These are phyloP conservation scores for Melierax canorus DNA, from an alignment of 2,113 vertebrate genomes.

Conservation along the genomic window DNA sequence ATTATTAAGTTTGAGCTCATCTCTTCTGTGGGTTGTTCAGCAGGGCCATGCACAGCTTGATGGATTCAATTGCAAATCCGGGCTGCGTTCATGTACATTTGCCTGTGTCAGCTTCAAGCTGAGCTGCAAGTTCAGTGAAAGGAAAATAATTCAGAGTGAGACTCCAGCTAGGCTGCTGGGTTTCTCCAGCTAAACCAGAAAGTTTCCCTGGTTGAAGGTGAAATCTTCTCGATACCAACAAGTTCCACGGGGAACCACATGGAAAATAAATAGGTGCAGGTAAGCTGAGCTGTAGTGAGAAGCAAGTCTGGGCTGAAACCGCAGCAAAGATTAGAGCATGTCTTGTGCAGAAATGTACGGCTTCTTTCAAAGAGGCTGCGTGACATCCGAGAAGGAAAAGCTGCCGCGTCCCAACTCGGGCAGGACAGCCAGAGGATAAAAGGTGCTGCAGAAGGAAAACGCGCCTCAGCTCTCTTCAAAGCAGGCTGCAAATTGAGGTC, in stretches of 20 bases:
- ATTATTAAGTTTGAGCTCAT: not conserved
- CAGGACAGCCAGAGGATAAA: not conserved
- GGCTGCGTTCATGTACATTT: not conserved
- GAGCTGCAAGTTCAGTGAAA: not conserved
- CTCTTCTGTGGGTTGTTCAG: not conserved
- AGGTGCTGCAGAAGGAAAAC: not conserved
- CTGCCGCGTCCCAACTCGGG: rapidly evolving
- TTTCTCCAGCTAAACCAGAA: not conserved
- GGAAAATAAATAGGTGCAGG: not conserved
- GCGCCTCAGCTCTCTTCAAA: not conserved
- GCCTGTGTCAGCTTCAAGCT: not conserved
- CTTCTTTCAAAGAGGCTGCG: not conserved
- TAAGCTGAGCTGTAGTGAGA: not conserved
- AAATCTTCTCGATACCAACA: not conserved
- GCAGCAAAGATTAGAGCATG: not conserved
- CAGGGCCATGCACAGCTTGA: not conserved
- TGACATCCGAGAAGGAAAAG: not conserved
- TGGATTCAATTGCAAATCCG: not conserved
- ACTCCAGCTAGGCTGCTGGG: not conserved
- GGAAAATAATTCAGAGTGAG: not conserved
- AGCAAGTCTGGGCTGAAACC: not conserved
- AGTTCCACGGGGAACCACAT: not conserved
- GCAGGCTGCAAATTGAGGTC: not conserved
- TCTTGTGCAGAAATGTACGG: not conserved
- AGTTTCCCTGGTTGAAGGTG: not conserved